Conservation (phyloP, 2,888 invertebrate species). For the Dusona sp. region DNA sequence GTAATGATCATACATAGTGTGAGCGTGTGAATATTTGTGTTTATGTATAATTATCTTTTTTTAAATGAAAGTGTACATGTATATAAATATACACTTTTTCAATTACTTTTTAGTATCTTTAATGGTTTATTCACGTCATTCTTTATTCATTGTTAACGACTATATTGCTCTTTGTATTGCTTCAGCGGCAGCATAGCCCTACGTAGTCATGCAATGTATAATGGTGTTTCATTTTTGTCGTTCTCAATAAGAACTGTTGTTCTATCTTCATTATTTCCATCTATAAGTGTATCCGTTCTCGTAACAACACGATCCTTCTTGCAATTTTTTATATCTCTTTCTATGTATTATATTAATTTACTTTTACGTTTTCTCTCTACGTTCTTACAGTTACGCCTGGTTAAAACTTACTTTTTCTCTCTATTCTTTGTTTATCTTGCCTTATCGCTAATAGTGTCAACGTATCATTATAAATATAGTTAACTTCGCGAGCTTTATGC, state of each 20-base stretch:
- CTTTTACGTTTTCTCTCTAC: constrained; percentile 73
- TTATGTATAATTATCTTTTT: constrained; percentile 46
- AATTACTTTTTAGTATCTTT: constrained; percentile 72
- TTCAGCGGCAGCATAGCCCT: constrained; percentile 82
- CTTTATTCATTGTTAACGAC: constrained; percentile 69
- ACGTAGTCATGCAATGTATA: constrained; percentile 81
- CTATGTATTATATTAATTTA: constrained; percentile 40
- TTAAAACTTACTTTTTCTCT: constrained; percentile 48
- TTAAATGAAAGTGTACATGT: constrained; percentile 47
- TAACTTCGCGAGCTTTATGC: constrained; percentile 75
- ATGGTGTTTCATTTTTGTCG: constrained; percentile 49
- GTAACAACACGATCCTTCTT: constrained; percentile 36
- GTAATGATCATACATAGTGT: constrained; percentile 75
- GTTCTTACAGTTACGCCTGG: constrained; percentile 68
- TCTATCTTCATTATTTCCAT: constrained; percentile 43
- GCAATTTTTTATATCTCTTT: constrained; percentile 41
- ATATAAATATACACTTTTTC: constrained; percentile 65
- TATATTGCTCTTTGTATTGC: constrained; percentile 84
- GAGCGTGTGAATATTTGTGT: constrained; percentile 37
- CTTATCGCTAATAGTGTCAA: constrained; percentile 76
- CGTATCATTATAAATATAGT: constrained; percentile 84
- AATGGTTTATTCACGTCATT: constrained; percentile 70
- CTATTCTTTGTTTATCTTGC: constrained; percentile 70
- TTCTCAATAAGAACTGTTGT: constrained; percentile 28
- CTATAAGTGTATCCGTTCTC: not conserved